Evolutionary conservation across 1,140 invertebrate genomes (phyloP).

Genomic region (Brachionus koreanus): DNA sequence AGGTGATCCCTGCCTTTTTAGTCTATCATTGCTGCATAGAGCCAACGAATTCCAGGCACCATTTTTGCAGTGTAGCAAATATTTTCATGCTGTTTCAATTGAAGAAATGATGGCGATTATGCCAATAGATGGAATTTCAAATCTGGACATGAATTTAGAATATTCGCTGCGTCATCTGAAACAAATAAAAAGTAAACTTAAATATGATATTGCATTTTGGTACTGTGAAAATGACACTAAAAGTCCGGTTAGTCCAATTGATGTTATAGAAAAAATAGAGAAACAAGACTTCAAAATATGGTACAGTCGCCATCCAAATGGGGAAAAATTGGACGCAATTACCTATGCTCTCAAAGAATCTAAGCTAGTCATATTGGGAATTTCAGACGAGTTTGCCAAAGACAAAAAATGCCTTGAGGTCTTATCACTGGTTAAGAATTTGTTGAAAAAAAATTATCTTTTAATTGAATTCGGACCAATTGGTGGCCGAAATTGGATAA

Average conservation of each 20-base stretch:
- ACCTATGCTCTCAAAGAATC: conserved; percentile 15
- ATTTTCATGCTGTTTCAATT: conserved; percentile 56
- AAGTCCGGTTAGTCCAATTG: conserved; percentile 47
- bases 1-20: conserved; percentile 47
- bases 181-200: conserved; percentile 49
- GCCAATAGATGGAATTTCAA: conserved; percentile 50
- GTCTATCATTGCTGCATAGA: conserved; percentile 49
- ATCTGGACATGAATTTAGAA: conserved; percentile 55
- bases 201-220: conserved; percentile 50
- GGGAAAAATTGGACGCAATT: not conserved
- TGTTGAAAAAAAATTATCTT: conserved; percentile 19
- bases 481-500: not conserved
- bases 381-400: conserved; percentile 24
- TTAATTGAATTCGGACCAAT: not conserved
- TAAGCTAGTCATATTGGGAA: conserved; percentile 10
- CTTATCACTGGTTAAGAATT: not conserved
- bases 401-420: conserved; percentile 10
- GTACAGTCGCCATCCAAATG: not conserved
- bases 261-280: conserved; percentile 49
- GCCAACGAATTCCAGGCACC: conserved; percentile 53
- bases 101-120: conserved; percentile 51
- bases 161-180: conserved; percentile 51
- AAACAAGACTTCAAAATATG: conserved; percentile 5
- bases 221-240: conserved; percentile 47
- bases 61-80: conserved; percentile 56